phyloP scores from a whole-genome alignment of 2,797 vertebrate genomes.

The Vultur gryphus region DNA sequence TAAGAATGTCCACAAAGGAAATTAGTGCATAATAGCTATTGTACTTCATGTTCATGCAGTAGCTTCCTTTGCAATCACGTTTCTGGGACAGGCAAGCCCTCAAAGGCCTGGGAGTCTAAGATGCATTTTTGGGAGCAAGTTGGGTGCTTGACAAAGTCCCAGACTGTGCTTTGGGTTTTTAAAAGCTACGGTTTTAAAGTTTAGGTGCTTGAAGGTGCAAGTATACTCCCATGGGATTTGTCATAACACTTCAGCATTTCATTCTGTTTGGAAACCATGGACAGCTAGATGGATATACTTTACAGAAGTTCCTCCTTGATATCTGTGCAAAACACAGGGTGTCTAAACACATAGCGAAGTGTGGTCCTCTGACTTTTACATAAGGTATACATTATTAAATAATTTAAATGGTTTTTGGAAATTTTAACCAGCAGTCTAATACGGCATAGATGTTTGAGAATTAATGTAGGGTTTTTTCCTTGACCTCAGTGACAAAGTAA shows the following conservation, averaged over 20 bases:
- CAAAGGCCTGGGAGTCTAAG: background rate
- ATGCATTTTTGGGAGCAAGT: background rate
- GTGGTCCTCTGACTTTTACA: background rate
- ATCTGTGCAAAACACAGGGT: background rate
- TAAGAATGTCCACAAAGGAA: background rate
- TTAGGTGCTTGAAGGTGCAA: background rate
- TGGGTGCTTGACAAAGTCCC: background rate
- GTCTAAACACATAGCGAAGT: rapidly evolving
- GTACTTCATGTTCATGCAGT: background rate
- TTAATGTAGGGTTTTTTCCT: background rate
- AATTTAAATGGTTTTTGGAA: background rate
- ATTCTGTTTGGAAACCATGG: background rate
- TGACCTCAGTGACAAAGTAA: background rate
- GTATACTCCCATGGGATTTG: background rate
- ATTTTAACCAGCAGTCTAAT: background rate
- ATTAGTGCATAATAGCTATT: background rate
- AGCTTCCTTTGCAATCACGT: background rate
- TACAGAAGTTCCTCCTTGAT: background rate
- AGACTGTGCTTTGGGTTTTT: background rate
- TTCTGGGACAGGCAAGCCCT: background rate
- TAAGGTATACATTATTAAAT: background rate
- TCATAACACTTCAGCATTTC: background rate
- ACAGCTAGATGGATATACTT: background rate
- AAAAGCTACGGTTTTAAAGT: background rate
- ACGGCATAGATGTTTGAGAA: background rate